Evolutionary conservation across 2,797 vertebrate species (phyloP).

Genomic region (Galago senegalensis): DNA sequence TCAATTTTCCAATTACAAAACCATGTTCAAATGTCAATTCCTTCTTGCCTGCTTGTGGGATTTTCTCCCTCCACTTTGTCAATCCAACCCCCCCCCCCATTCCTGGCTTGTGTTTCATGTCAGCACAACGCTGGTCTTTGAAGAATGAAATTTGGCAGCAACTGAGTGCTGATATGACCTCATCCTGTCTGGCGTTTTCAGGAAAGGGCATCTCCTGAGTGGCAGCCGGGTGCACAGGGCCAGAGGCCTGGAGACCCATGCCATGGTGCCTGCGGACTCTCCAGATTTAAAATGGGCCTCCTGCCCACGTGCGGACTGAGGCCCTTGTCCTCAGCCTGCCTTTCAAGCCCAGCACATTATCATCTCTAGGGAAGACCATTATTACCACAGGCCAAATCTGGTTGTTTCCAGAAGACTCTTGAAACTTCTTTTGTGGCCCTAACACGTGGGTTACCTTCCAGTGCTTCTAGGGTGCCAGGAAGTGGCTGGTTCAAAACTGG

Average conservation of each 20-base stretch:
- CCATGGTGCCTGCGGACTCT: neutral
- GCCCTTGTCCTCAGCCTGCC: neutral
- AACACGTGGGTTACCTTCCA: neutral
- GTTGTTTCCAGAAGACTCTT: slow-evolving; percentile 40
- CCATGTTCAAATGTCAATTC: slow-evolving; percentile 76
- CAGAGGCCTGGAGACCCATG: neutral
- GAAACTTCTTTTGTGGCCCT: neutral
- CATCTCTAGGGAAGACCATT: neutral
- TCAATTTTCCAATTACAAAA: slow-evolving; percentile 76
- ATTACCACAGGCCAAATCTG: neutral
- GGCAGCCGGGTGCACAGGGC: neutral
- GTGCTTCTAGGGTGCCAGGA: neutral
- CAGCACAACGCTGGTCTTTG: slow-evolving; percentile 46
- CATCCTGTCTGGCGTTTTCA: slow-evolving; percentile 72
- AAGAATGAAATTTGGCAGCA: slow-evolving; percentile 76
- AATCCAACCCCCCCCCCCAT: neutral
- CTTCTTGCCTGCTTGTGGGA: slow-evolving; percentile 36
- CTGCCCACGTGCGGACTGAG: fast-evolving
- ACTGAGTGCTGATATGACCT: slow-evolving; percentile 42
- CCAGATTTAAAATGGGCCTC: neutral
- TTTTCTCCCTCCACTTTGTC: neutral
- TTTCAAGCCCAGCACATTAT: neutral
- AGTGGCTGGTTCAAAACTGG: neutral
- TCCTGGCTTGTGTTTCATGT: slow-evolving; percentile 57
- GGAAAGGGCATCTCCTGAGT: slow-evolving; percentile 42